Conservation (phyloP, 2,888 invertebrate species). For the Rhagium mordax region DNA sequence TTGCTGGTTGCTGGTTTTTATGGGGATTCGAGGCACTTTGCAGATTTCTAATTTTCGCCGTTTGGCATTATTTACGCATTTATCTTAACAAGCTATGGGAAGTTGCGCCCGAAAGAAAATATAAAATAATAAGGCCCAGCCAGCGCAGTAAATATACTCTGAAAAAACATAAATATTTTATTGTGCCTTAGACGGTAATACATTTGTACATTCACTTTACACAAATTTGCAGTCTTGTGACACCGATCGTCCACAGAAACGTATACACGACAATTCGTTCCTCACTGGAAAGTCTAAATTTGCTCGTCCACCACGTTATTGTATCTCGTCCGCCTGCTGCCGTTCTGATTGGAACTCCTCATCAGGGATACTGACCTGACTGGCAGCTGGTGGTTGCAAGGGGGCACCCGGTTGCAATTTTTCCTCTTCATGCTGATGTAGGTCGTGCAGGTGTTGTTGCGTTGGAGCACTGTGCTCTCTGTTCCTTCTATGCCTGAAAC, state of each 20-base stretch:
- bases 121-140: too few relatives aligned
- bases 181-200: background rate
- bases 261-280: background rate
- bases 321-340: constrained; percentile 44
- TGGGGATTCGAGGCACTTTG: too few relatives aligned
- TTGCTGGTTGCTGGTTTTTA: too few relatives aligned
- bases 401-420: constrained; percentile 59
- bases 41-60: too few relatives aligned
- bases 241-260: background rate
- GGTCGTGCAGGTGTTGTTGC: constrained; percentile 77
- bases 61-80: too few relatives aligned
- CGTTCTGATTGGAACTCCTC: constrained; percentile 53
- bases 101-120: background rate
- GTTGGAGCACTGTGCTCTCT: constrained; percentile 74
- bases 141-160: background rate
- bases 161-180: background rate
- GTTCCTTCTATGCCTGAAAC: constrained; percentile 69
- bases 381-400: constrained; percentile 58
- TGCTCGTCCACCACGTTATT: constrained; percentile 51
- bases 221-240: background rate
- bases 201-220: constrained; percentile 3
- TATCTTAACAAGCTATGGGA: too few relatives aligned
- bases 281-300: constrained; percentile 41
- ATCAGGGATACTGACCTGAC: constrained; percentile 62
- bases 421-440: constrained; percentile 75